A percentile compares a stretch with the other conserved stretches of the same genome.
Conservation (phyloP, 2,888 invertebrate genomes). For the Stomorhina lunata region DNA sequence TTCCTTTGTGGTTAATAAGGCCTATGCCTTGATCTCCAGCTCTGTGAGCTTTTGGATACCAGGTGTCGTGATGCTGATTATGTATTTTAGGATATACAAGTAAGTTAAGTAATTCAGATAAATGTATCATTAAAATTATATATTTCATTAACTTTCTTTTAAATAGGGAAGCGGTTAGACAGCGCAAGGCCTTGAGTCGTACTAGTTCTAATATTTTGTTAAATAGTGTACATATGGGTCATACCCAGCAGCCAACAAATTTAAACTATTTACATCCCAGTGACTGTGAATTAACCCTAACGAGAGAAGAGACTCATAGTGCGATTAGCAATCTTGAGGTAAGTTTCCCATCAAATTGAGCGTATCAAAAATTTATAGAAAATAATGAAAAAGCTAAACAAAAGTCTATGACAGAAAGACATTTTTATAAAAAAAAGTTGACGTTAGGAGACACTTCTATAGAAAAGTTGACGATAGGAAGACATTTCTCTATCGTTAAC, state of each 20-base stretch:
- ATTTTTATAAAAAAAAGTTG: too few species aligned
- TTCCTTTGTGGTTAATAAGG: conserved; percentile 91
- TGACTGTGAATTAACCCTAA: conserved; percentile 81
- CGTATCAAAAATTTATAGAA: too few species aligned
- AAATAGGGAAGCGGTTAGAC: conserved; percentile 88
- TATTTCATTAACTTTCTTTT: conserved; percentile 11
- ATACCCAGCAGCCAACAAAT: conserved; percentile 87
- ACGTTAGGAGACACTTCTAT: too few species aligned
- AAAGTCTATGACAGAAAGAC: too few species aligned
- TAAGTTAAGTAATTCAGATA: conserved; percentile 71
- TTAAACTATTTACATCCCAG: conserved; percentile 83
- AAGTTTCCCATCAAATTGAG: too few species aligned
- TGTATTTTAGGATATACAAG: conserved; percentile 91
- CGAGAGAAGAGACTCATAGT: conserved; percentile 79
- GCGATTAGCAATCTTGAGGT: conserved; percentile 80
- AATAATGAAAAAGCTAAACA: too few species aligned
- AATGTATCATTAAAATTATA: not conserved
- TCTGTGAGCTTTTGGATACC: conserved; percentile 97
- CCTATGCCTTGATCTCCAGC: conserved; percentile 93
- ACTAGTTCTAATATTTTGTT: conserved; percentile 93
- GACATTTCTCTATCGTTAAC: too few species aligned
- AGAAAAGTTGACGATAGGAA: too few species aligned
- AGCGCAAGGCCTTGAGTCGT: conserved; percentile 89
- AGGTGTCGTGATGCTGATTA: conserved; percentile 93
- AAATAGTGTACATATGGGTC: conserved; percentile 91